Percentiles rank a stretch among this genome's conserved stretches.
phyloP scores from a whole-genome alignment of 2,888 invertebrate genomes.

The Eumerus sabulonum region DNA sequence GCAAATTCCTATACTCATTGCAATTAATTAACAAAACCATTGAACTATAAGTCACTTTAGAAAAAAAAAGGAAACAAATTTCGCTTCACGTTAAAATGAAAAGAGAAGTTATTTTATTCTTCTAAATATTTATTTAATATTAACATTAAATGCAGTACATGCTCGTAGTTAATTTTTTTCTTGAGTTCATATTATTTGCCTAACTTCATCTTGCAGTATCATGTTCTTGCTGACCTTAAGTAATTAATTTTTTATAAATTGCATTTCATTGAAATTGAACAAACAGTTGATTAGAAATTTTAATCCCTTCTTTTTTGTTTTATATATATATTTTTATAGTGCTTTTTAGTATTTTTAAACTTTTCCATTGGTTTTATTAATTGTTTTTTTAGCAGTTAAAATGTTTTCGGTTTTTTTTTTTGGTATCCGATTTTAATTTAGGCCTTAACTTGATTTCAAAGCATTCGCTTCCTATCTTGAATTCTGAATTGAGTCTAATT shows the following conservation, averaged over 20 bases:
- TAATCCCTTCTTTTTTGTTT: slow-evolving; percentile 11
- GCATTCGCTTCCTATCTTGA: slow-evolving; percentile 34
- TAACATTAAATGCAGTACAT: slow-evolving; percentile 66
- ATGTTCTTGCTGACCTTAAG: background rate
- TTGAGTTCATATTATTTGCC: slow-evolving; percentile 58
- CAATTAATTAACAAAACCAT: slow-evolving; percentile 43
- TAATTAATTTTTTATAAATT: slow-evolving; percentile 57
- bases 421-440: slow-evolving; percentile 9
- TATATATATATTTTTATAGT: slow-evolving; percentile 55
- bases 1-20: slow-evolving; percentile 28
- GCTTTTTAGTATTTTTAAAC: too few relatives aligned
- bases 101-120: slow-evolving; percentile 36
- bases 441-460: slow-evolving; percentile 40
- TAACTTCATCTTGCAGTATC: slow-evolving; percentile 42
- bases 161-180: slow-evolving; percentile 40
- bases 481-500: slow-evolving; percentile 26
- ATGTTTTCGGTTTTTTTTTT: slow-evolving; percentile 20
- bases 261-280: slow-evolving; percentile 69
- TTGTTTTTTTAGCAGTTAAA: slow-evolving; percentile 13
- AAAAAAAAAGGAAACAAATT: slow-evolving; percentile 21
- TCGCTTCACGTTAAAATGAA: slow-evolving; percentile 24
- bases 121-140: slow-evolving; percentile 52
- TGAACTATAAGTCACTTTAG: slow-evolving; percentile 6
- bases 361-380: too few relatives aligned
- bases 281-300: slow-evolving; percentile 55